Base-by-base conservation (phyloP, 2,113 vertebrate genomes). In the Heterotilapia buettikoferi region DNA sequence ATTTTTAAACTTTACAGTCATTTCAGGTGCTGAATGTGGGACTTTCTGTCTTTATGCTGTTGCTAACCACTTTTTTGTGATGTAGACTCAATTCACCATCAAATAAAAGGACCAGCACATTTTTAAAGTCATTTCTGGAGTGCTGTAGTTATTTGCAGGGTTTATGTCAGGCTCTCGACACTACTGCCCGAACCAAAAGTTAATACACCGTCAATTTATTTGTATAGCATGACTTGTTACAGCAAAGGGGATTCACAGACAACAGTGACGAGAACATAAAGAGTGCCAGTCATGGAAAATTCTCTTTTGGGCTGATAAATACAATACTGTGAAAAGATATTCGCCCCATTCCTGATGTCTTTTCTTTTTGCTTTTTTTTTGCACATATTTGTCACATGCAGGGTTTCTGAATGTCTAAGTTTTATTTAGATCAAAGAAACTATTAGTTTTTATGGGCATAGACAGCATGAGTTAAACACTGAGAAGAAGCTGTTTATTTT, bases 291-390 rank as follows among this genome's bases (percentile, higher is more conserved):
- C n/a, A 0, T 24, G 66, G 40, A 43, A 71, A 24, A 71, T 1
- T 16, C 66, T 71, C 12, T 4, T 21, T 43, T 43, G n/a, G 66
- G 66, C 63, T 40, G 36, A 68, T 40, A 9, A 68, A 66, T 13
- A 66, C 33, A 38, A n/a, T 13, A 19, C 9, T 66, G 1, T 5
- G 31, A 6, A 6, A 63, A 66, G 4, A 36, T n/a, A 38, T 66
- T 36, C 10, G 0, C n/a, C 31, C 31, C 0, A 38, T 63, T 63
- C 16, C 9, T 12, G 31, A 0, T 66, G 33, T 66, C 19, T 38
- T 38, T 38, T n/a, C 4, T n/a, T 38, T 7, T 36, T 5, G 18
- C 3, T 63, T 63, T 63, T 11, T 63, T 33, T 12, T 11, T 5
- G 40, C 14, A 6, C 45, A 7, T 47, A 16, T 16, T 16, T 47